Percentiles rank a stretch among this genome's conserved stretches.
Evolutionary conservation across 2,113 vertebrate species (phyloP).

Genomic region (Lipophrys pholis): DNA sequence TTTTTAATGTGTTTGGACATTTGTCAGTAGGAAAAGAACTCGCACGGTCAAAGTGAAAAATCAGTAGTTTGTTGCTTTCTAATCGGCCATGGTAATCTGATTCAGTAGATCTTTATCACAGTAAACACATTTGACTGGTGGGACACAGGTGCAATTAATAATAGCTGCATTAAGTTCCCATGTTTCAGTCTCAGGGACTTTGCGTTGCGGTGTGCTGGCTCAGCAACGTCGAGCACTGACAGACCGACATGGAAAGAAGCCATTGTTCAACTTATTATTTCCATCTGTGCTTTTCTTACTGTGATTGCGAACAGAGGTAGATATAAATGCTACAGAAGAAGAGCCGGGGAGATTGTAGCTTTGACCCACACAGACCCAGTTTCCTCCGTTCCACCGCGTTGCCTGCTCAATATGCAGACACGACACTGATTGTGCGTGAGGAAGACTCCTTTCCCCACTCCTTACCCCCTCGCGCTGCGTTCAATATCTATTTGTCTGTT

Average conservation of each 20-base stretch:
- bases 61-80: not conserved
- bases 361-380: not conserved
- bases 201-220: not conserved
- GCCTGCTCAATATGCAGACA: slow-evolving; percentile 51
- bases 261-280: not conserved
- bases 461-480: not conserved
- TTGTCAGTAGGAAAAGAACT: no score
- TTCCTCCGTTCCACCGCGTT: slow-evolving; percentile 44
- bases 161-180: not conserved
- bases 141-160: slow-evolving; percentile 17
- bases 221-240: not conserved
- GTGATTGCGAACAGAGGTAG: not conserved
- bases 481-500: slow-evolving; percentile 21
- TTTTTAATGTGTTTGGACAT: no score
- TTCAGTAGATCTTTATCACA: not conserved
- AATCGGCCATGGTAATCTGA: not conserved
- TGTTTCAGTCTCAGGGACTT: not conserved
- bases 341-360: not conserved
- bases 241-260: not conserved
- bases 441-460: no score
- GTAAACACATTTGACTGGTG: slow-evolving; percentile 12
- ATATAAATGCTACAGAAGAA: not conserved
- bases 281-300: not conserved
- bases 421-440: slow-evolving; percentile 18
- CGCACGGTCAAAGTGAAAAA: no score